Percentiles rank a stretch among this genome's conserved stretches.
Evolutionary conservation across 2,888 invertebrate species (phyloP).

Genomic region (Clostera curtula): DNA sequence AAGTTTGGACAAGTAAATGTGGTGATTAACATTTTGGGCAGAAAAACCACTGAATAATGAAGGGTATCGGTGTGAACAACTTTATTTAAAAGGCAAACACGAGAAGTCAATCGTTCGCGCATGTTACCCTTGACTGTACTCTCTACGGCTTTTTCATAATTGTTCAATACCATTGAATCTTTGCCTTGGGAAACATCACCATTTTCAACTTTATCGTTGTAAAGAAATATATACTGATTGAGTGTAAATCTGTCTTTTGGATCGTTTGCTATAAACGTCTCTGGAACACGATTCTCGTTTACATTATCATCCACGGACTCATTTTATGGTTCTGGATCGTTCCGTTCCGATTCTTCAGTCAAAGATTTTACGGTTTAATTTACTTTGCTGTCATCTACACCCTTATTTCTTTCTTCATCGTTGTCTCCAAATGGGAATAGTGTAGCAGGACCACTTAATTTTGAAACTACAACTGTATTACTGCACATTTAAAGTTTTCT

Average conservation of each 20-base stretch:
- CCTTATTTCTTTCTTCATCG: constrained; percentile 37
- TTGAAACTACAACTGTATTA: constrained; percentile 60
- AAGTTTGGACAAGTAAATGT: constrained; percentile 44
- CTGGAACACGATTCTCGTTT: constrained; percentile 38
- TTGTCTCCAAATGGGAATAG: constrained; percentile 39
- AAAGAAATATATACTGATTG: constrained; percentile 47
- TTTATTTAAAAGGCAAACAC: constrained; percentile 58
- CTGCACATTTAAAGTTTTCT: constrained; percentile 53
- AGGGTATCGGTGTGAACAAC: constrained; percentile 55
- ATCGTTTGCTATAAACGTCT: constrained; percentile 46
- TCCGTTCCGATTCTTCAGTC: constrained; percentile 38
- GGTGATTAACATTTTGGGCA: constrained; percentile 54
- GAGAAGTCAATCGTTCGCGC: constrained; percentile 37
- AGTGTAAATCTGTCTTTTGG: constrained; percentile 52
- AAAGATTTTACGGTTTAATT: constrained; percentile 36
- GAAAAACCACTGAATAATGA: constrained; percentile 50
- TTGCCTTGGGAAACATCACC: constrained; percentile 24
- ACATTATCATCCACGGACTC: constrained; percentile 38
- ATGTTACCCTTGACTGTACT: constrained; percentile 46
- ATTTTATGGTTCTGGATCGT: constrained; percentile 34
- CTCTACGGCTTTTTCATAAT: constrained; percentile 36
- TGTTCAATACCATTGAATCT: constrained; percentile 26
- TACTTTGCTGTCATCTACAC: constrained; percentile 33
- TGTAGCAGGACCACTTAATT: constrained; percentile 41
- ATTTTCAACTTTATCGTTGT: constrained; percentile 20